Base-by-base conservation (phyloP, 2,888 invertebrate genomes). In the Dasysyrphus albostriatus region DNA sequence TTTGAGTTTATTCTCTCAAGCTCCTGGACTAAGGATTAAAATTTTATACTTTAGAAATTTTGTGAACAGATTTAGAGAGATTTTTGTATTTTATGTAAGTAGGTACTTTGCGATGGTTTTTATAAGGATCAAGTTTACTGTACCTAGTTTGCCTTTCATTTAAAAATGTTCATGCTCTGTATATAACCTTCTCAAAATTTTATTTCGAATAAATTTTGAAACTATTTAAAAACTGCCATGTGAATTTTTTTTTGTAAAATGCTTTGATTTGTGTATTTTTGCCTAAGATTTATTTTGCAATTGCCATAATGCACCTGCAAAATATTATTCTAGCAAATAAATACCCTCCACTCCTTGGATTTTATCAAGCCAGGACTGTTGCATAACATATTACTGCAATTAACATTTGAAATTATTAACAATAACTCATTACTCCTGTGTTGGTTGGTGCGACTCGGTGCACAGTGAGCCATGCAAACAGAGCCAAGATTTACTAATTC, bases 401-500 rank as follows among this genome's bases (percentile, higher is more conserved):
- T 63, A 69, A 63, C 61, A 73, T 81, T 78, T 74, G 47, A 69
- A 82, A 77, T 74, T 78, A 82, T 78, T 78, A 77, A 72, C 72
- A 56, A 77, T 74, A 73, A 77, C 73, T 85, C 69, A 85, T 81
- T 81, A 58, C 67, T 24, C 49, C 32, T 12, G n/a, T 14, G 49
- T n/a, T 54, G 29, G 10, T 19, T 51, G 54, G 54, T 14, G 54
- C 12, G 19, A n/a, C n/a, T n/a, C 29, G 24, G 24, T 24, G 24
- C 12, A 14, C 29, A 37, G 8, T 37, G 7, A 37, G 37, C n/a
- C 61, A 75, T 67, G 56, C 76, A 81, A 44, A 16, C 61, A 14
- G 58, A 61, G 74, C 32, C 75, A 42, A 63, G 29, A 58, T 56
- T 44, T 65, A 73, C 51, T 77, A 56, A 81, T 74, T 58, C 80